phyloP scores from a whole-genome alignment of 2,888 invertebrate genomes.

The Drosophila neotestacea region DNA sequence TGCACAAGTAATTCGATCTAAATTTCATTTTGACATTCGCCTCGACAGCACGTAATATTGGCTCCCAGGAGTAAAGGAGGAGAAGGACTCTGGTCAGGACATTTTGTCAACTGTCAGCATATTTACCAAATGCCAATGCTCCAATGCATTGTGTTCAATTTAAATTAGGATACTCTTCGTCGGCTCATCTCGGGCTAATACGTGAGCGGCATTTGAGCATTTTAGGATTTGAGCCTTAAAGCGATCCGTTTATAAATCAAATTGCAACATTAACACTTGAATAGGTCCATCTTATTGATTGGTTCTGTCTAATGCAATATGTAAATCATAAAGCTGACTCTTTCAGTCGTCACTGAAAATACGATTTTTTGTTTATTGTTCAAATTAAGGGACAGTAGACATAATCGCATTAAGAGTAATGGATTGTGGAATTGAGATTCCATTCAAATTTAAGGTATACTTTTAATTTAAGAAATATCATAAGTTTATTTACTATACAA shows the following conservation, averaged over 20 bases:
- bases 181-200: conserved; percentile 16
- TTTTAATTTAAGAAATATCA: too few relatives aligned
- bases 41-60: conserved; percentile 37
- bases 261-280: conserved; percentile 39
- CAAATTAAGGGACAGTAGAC: not conserved
- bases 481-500: too few relatives aligned
- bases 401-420: not conserved
- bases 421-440: too few relatives aligned
- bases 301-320: conserved; percentile 27
- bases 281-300: conserved; percentile 1
- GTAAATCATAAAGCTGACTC: conserved; percentile 20
- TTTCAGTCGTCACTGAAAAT: not conserved
- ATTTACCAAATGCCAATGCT: conserved; percentile 34
- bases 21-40: conserved; percentile 45
- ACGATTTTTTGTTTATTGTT: not conserved
- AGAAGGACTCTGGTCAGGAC: not conserved
- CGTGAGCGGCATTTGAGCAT: conserved; percentile 40
- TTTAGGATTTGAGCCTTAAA: conserved; percentile 15
- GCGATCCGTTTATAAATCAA: conserved; percentile 15
- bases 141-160: conserved; percentile 44
- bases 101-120: conserved; percentile 29
- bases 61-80: not conserved
- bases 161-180: conserved; percentile 40
- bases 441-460: too few relatives aligned
- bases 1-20: conserved; percentile 55